Evolutionary conservation across 2,888 invertebrate genomes (phyloP).

Genomic region (Autographa gamma): DNA sequence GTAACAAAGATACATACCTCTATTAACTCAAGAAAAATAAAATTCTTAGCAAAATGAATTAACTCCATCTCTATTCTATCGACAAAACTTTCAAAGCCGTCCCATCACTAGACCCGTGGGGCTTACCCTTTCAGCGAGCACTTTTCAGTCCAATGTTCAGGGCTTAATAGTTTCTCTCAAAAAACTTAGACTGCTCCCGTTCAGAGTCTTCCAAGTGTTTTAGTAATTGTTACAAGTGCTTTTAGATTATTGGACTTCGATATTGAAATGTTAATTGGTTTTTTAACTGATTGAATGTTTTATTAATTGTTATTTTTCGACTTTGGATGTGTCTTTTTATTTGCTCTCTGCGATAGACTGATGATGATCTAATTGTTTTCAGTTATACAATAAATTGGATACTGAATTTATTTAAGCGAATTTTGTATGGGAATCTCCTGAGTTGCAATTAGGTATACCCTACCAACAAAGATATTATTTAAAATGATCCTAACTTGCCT

Average conservation of each 20-base stretch:
- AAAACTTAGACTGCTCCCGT: constrained; percentile 28
- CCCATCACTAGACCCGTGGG: constrained; percentile 32
- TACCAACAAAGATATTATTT: no score
- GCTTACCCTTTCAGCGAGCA: constrained; percentile 46
- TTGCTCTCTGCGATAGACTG: no score
- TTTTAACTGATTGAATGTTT: constrained; percentile 7
- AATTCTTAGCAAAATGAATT: not conserved
- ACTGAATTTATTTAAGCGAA: no score
- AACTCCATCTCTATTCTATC: constrained; percentile 12
- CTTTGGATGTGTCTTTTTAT: not conserved
- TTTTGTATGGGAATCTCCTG: no score
- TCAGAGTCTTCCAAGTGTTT: constrained; percentile 23
- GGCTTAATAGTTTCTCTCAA: constrained; percentile 52
- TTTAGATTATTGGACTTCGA: not conserved
- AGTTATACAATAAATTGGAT: no score
- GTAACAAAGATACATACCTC: no score
- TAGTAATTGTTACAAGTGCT: constrained; percentile 29
- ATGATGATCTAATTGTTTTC: no score
- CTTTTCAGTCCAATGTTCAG: constrained; percentile 43
- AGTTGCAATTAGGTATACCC: no score
- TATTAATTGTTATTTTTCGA: not conserved
- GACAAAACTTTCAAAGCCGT: not conserved
- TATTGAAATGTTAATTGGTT: not conserved
- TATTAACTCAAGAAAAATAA: no score
- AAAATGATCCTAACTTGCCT: no score